Base-by-base conservation (phyloP, 1,140 invertebrate genomes). In the Bradysia coprophila region DNA sequence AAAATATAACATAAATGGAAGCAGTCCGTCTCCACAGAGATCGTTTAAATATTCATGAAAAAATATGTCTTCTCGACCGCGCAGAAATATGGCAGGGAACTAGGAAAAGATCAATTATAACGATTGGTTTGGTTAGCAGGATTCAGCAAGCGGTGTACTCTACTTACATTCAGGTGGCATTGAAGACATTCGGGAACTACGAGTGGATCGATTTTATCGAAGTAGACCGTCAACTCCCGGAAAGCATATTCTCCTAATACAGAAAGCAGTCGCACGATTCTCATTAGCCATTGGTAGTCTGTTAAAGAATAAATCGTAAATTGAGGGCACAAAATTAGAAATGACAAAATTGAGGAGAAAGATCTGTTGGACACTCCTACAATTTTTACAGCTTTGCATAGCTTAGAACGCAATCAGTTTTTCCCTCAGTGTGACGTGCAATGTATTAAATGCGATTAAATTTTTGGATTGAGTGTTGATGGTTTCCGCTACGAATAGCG, bases 181-280 rank as follows among this genome's bases (percentile, higher is more conserved):
- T 51, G 53, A 4, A 57, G 42, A 16, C 45, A 48, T 3, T 55
- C 55, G 1, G 55, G 54, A 5, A 57, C 45, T 33, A 47, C 42
- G 15, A 48, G 44, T 0, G 42, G 43, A 18, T 50, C 47, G 8
- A 61, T 40, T 38, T 56, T 55, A 31, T 57, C 54, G 10, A 45
- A 42, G 56, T 51, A 36, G 51, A 61, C 1, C 34, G 57, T 57
- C 28, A 60, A 54, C 43, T 61, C 58, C 1, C 58, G 53, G 21
- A 61, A 58, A 5, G 57, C 56, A 41, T 51, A 58, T 42, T 60
- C 58, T 1, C 57, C 58, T 10, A 61, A n/a, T 2, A 54, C 48
- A 32, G 56, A 47, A 1, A 61, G 43, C 5, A 53, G 57, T 9
- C 55, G 47, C 5, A 57, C 19, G 5, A 52, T 49, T 13, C 58